Evolutionary conservation across 2,113 vertebrate species (phyloP), one percentile per base, ranked within the genome.

Genomic region (Centropristis striata): DNA sequence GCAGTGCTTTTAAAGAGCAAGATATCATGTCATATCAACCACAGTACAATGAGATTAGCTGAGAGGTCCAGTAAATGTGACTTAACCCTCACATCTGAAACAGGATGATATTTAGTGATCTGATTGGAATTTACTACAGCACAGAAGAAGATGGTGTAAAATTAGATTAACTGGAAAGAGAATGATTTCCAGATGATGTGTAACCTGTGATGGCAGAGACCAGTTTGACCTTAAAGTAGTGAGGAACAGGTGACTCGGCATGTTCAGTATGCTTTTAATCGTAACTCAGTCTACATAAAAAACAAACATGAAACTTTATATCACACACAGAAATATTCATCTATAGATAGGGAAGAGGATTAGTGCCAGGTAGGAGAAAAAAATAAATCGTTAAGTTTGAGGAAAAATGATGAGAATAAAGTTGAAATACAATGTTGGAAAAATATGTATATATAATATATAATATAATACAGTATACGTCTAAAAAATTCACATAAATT

Each of bases 11-110:
- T 75, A 87, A 88, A 88, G 75, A 80, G 82, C 80, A 86, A 78
- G 84, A 85, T 61, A 90, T 85, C 81, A 79, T 69, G 53, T 72
- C 72, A 82, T 8, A 84, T 89, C 75, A 89, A 80, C 64, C 71
- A 84, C 63, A 55, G 68, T 27, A 61, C 44, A 77, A 84, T 78
- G 46, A 75, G 79, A 83, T 80, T 68, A 76, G 65, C 61, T 21
- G 59, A 78, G 59, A 89, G 83, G 85, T 88, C 81, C 58, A 50
- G 65, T 64, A 64, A 90, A 88, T 86, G 77, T 71, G 71, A 61
- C 81, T 57, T 16, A 37, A 72, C 75, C 77, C 70, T 81, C 44
- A 66, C 32, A 41, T 86, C 57, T 65, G 42, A 64, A 75, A 80
- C 16, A 37, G 21, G 51, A 59, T 65, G 58, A 55, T 61, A 53